Conservation (phyloP, 2,888 invertebrate species). For the Xestia xanthographa region DNA sequence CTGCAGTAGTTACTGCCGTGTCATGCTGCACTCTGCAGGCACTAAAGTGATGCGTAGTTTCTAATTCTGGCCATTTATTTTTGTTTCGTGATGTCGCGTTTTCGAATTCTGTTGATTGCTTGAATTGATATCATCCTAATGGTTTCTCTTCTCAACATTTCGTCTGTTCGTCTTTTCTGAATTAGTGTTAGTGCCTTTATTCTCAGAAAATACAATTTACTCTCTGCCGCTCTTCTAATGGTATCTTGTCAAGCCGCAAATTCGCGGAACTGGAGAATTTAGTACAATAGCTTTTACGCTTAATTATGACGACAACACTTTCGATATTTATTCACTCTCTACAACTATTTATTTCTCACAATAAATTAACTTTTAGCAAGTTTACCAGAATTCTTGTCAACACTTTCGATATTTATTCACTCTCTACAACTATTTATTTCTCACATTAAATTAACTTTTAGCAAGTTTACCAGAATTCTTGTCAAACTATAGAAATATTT, state of each 20-base stretch:
- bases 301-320: conserved; percentile 23
- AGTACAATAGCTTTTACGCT: conserved; percentile 2
- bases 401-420: conserved; percentile 36
- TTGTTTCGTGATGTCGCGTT: conserved; percentile 43
- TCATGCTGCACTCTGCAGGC: conserved; percentile 34
- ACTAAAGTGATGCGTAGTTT: conserved; percentile 43
- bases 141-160: conserved; percentile 25
- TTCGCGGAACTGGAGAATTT: not conserved
- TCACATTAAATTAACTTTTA: conserved; percentile 21
- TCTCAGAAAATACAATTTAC: conserved; percentile 6
- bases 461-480: conserved; percentile 38
- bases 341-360: conserved; percentile 3
- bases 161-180: not conserved
- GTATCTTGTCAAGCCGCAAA: not conserved
- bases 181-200: not conserved
- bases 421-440: conserved; percentile 4
- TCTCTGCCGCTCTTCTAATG: not conserved
- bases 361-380: conserved; percentile 24
- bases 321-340: conserved; percentile 33
- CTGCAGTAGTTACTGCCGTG: conserved; percentile 19
- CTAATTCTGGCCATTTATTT: conserved; percentile 55
- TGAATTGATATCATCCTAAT: conserved; percentile 34
- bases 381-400: conserved; percentile 43
- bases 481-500: conserved; percentile 55
- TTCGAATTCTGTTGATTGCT: conserved; percentile 41